Evolutionary conservation across 2,797 vertebrate genomes (phyloP).

Genomic region (Rhynchonycteris naso): DNA sequence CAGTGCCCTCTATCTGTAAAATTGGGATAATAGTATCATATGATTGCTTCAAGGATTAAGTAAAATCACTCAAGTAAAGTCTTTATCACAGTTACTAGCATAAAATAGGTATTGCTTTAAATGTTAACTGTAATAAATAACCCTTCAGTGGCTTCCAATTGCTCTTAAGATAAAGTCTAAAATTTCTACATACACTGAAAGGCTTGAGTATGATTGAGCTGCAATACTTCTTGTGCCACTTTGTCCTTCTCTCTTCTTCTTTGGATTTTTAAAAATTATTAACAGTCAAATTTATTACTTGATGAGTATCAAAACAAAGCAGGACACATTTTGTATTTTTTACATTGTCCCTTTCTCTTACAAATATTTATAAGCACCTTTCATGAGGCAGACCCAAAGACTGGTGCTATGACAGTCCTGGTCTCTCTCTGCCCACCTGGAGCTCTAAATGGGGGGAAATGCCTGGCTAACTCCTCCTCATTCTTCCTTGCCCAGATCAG

Average conservation of each 20-base stretch:
- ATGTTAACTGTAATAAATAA: slow-evolving; percentile 8
- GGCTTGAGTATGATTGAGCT: neutral
- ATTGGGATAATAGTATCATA: neutral
- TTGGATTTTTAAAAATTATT: slow-evolving; percentile 34
- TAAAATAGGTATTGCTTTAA: neutral
- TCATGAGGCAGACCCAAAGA: neutral
- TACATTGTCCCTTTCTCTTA: neutral
- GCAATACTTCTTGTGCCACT: neutral
- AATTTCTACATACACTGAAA: neutral
- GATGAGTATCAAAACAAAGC: slow-evolving; percentile 5
- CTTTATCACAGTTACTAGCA: slow-evolving; percentile 7
- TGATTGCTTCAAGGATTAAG: neutral
- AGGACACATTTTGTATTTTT: neutral
- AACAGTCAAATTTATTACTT: neutral
- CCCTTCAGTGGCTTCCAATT: neutral
- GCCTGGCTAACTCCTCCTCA: neutral
- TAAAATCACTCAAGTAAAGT: slow-evolving; percentile 8
- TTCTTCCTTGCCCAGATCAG: neutral
- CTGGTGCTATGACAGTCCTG: neutral
- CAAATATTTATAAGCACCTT: slow-evolving; percentile 18
- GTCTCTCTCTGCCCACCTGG: neutral
- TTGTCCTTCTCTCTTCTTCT: neutral
- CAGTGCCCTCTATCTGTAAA: slow-evolving; percentile 31
- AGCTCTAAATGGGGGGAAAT: neutral
- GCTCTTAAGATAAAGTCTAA: neutral